phyloP scores from a whole-genome alignment of 2,888 invertebrate species.

The Spicauda simplicius region DNA sequence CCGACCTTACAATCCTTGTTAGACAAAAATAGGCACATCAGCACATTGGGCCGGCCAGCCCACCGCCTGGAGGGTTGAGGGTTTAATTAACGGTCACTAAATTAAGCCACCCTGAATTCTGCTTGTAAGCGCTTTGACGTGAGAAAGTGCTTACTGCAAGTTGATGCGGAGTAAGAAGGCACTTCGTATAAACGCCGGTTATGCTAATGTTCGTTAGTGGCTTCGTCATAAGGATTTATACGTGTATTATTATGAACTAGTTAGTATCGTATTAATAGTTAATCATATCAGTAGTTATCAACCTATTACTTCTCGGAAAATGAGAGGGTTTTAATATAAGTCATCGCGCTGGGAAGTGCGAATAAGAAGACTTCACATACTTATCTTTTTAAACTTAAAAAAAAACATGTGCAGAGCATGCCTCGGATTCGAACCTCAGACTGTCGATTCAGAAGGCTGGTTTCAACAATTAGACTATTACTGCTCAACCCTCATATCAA shows the following conservation, averaged over 20 bases:
- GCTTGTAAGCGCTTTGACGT: constrained; percentile 32
- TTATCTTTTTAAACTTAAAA: too few species aligned
- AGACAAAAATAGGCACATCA: constrained; percentile 72
- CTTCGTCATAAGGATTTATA: not conserved
- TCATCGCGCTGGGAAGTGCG: too few species aligned
- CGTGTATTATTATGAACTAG: not conserved
- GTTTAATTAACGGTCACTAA: constrained; percentile 50
- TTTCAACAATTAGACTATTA: too few species aligned
- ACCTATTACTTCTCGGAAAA: too few species aligned
- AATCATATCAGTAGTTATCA: too few species aligned
- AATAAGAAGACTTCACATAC: too few species aligned
- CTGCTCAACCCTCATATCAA: too few species aligned
- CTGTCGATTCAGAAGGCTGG: too few species aligned
- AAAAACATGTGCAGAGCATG: too few species aligned
- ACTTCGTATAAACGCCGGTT: constrained; percentile 22
- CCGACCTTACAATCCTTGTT: constrained; percentile 45
- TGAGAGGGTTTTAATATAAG: too few species aligned
- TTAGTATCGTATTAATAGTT: too few species aligned
- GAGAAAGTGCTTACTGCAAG: constrained; percentile 34
- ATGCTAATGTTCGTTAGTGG: constrained; percentile 20
- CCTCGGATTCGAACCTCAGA: too few species aligned
- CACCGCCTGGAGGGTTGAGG: constrained; percentile 32
- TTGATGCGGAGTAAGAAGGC: constrained; percentile 25
- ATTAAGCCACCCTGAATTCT: constrained; percentile 44
- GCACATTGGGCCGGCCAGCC: constrained; percentile 59